phyloP scores from a whole-genome alignment of 2,888 invertebrate genomes.

The Pristionchus fissidentatus region DNA sequence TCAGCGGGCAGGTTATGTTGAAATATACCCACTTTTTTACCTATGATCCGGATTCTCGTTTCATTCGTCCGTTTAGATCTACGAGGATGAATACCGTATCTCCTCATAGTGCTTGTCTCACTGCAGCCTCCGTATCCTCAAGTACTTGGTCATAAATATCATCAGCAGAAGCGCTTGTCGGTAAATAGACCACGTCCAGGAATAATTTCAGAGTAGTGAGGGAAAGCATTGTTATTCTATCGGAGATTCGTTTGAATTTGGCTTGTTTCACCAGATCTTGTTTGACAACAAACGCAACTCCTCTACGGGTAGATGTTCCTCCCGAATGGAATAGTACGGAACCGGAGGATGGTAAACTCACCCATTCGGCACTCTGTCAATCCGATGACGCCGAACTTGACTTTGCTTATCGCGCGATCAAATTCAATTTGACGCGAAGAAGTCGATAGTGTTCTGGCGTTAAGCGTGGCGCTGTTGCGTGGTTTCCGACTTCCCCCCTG shows the following conservation, averaged over 20 bases:
- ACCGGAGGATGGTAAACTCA: background rate
- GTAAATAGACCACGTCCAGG: background rate
- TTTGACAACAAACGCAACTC: constrained; percentile 12
- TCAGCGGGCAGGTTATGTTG: too few species aligned
- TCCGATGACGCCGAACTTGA: constrained; percentile 11
- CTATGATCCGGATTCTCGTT: too few species aligned
- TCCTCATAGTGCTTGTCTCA: background rate
- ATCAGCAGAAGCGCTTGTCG: background rate
- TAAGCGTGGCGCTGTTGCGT: background rate
- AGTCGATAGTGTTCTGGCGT: background rate
- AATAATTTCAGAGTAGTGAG: background rate
- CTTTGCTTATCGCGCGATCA: background rate
- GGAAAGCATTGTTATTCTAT: background rate
- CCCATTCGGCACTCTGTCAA: background rate
- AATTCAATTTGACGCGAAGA: background rate
- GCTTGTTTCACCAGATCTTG: background rate
- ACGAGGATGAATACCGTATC: background rate
- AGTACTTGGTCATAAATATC: constrained; percentile 1
- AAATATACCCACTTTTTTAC: too few species aligned
- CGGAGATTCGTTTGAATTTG: background rate
- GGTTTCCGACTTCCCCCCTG: background rate
- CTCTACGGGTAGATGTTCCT: background rate
- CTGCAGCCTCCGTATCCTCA: background rate
- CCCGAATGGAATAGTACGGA: background rate
- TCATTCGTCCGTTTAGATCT: constrained; percentile 9